These are phyloP conservation scores for Erythrolamprus reginae DNA, from an alignment of 2,113 vertebrate genomes.

Conservation along the genomic window DNA sequence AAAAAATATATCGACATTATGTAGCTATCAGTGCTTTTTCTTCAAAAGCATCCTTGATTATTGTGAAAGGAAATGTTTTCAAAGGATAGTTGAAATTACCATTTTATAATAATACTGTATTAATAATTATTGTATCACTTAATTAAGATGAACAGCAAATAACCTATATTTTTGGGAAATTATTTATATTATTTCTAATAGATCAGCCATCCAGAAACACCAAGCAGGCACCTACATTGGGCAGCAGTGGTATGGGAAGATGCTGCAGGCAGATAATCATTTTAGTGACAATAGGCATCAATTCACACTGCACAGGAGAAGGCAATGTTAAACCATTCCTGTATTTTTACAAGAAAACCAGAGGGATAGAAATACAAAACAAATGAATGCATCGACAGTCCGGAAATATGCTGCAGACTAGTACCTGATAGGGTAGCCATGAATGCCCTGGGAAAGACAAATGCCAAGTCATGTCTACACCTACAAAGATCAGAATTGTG, in stretches of 20 bases:
- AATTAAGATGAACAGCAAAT: neutral
- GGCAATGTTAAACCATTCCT: neutral
- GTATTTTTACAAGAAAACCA: neutral
- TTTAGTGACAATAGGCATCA: neutral
- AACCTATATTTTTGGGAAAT: neutral
- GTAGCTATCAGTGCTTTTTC: constrained; percentile 47
- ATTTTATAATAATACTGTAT: constrained; percentile 17
- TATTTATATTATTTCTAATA: neutral
- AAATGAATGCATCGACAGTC: neutral
- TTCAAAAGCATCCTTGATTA: constrained; percentile 43
- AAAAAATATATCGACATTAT: constrained; percentile 46
- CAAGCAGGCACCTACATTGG: neutral
- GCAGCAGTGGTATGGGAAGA: neutral
- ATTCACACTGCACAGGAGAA: neutral
- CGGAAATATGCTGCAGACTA: neutral
- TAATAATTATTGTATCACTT: neutral
- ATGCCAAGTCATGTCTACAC: neutral
- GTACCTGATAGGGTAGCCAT: neutral
- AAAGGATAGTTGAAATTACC: constrained; percentile 46
- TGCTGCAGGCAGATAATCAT: neutral
- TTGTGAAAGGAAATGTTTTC: constrained; percentile 57
- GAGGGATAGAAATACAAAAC: neutral
- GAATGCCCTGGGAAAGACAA: neutral
- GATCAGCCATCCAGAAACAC: neutral
- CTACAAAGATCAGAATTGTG: neutral